A percentile compares a stretch with the other conserved stretches of the same genome.
Conservation (phyloP, 2,888 invertebrate genomes). For the Nasonia oneida region DNA sequence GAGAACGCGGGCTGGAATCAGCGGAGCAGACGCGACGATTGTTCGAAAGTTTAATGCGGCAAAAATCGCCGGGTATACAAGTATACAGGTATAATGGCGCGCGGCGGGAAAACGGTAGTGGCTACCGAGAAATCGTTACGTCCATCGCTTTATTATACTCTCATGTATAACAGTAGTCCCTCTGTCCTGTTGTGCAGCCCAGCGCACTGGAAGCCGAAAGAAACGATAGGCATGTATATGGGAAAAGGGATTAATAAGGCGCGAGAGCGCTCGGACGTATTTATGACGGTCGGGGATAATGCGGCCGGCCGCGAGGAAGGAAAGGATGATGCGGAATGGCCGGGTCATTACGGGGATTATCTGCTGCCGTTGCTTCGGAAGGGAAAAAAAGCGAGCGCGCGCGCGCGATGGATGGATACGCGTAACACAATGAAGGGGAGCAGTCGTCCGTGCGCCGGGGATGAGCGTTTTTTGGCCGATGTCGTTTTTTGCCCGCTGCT, state of each 20-base stretch:
- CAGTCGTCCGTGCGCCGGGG: background rate
- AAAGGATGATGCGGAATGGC: conserved; percentile 34
- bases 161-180: background rate
- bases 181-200: background rate
- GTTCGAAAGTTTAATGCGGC: conserved; percentile 31
- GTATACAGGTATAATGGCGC: background rate
- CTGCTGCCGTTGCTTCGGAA: conserved; percentile 23
- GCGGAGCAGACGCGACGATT: background rate
- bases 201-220: background rate
- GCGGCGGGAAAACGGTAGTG: conserved; percentile 16
- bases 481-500: background rate
- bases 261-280: conserved; percentile 36
- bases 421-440: background rate
- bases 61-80: conserved; percentile 1
- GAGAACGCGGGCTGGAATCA: no score
- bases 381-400: background rate
- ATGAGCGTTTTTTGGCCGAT: conserved; percentile 21
- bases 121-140: conserved; percentile 48
- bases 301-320: conserved; percentile 14
- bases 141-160: conserved; percentile 48
- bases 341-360: conserved; percentile 49
- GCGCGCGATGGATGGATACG: background rate
- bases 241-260: conserved; percentile 43
- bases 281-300: conserved; percentile 47
- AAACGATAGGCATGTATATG: background rate